Percentiles rank a stretch among this genome's conserved stretches.
Evolutionary conservation across 2,113 vertebrate species (phyloP).

Genomic region (Sterna hirundo): DNA sequence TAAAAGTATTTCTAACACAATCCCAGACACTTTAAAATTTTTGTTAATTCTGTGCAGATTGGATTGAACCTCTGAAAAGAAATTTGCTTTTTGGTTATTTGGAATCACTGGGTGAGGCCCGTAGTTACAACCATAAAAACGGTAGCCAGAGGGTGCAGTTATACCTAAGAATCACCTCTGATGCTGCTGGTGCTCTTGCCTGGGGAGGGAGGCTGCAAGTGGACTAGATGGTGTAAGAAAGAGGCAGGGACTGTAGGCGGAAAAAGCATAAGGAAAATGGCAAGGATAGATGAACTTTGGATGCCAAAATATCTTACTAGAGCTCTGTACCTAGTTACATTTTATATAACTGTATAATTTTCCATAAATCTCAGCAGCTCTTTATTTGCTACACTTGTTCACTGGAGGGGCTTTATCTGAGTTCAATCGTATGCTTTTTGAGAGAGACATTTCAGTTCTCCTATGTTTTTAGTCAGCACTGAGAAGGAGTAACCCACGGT

Average conservation of each 20-base stretch:
- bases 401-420: accelerated
- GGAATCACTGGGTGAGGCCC: background rate
- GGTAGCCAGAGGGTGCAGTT: background rate
- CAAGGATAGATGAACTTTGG: background rate
- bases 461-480: background rate
- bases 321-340: background rate
- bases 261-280: background rate
- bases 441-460: background rate
- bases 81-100: background rate
- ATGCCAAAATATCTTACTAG: background rate
- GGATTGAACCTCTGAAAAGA: background rate
- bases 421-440: background rate
- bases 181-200: background rate
- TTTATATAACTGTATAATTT: background rate
- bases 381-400: background rate
- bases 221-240: background rate
- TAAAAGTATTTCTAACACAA: background rate
- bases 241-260: background rate
- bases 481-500: background rate
- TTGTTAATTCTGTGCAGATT: background rate
- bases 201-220: background rate
- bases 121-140: background rate
- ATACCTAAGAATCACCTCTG: background rate
- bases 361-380: background rate
- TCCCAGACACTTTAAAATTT: background rate